Base-by-base conservation (phyloP, 2,888 invertebrate genomes). In the Pheosia gnoma region DNA sequence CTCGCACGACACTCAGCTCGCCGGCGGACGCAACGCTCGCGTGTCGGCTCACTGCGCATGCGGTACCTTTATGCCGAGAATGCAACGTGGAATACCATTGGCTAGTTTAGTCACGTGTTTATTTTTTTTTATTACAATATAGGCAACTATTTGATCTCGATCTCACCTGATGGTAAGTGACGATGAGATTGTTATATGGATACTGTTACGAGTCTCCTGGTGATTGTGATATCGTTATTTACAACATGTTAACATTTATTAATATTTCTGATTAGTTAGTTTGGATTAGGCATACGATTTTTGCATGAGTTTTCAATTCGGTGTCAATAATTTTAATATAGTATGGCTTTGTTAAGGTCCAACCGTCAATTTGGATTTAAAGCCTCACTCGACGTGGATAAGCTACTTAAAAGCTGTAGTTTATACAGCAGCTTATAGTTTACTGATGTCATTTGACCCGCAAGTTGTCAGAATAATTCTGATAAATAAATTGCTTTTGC, bases 11-110 rank as follows among this genome's bases (percentile, higher is more conserved):
- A 71, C 80, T 74, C 79, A 89, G 81, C 84, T 91, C 91, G 71
- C 80, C 80, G 68, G 89, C 85, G 68, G 88, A 82, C 72, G 89
- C 87, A 72, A 89, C 86, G 84, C 91, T 91, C 76, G 90, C 87
- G 88, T 90, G 91, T 75, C 92, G 89, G 84, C 85, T 85, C 91
- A 91, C 93, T 91, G 93, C 89, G 88, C 92, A 91, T 89, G 91
- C 92, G 81, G 72, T 74, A 76, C 78, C 77, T 75, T 78, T 71
- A 71, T 65, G 73, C 75, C 76, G 78, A 75, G 74, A 73, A 68
- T 70, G 68, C 67, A 66, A 72, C 65, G 73, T 74, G 76, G 77
- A 73, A 77, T 72, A 75, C 74, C 57, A 41, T 39, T 25, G 36
- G 51, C 39, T 45, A 25, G 9, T 52, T 51, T 49, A 45, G 37